Conservation (phyloP, 1,140 invertebrate genomes). For the Drosophila funebris region DNA sequence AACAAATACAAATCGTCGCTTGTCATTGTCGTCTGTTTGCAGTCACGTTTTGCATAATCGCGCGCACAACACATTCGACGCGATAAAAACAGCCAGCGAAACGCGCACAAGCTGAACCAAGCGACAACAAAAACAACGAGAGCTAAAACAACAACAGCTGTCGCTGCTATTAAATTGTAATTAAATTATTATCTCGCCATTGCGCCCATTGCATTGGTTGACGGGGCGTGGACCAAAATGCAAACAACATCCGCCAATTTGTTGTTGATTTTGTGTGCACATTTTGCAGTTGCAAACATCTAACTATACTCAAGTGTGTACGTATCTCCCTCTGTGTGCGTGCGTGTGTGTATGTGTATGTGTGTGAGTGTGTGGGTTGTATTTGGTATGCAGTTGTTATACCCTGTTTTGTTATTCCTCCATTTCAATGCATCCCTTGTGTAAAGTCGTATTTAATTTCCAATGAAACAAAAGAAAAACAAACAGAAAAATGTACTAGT, state of each 20-base stretch:
- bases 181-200: slow-evolving; percentile 69
- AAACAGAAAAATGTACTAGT: background rate
- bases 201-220: background rate
- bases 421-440: background rate
- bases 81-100: slow-evolving; percentile 38
- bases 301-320: background rate
- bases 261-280: slow-evolving; percentile 27
- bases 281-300: slow-evolving; percentile 16
- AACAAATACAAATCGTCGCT: slow-evolving; percentile 32
- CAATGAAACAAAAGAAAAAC: too few relatives aligned
- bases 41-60: slow-evolving; percentile 44
- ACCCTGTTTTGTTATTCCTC: background rate
- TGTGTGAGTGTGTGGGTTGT: background rate
- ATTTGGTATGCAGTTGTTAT: slow-evolving; percentile 25
- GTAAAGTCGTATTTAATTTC: background rate
- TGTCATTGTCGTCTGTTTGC: slow-evolving; percentile 10
- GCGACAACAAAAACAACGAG: slow-evolving; percentile 10
- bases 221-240: slow-evolving; percentile 39
- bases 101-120: slow-evolving; percentile 28
- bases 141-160: slow-evolving; percentile 12
- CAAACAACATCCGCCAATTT: slow-evolving; percentile 70
- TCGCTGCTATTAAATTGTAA: slow-evolving; percentile 68
- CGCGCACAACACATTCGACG: slow-evolving; percentile 1
- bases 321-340: too few relatives aligned
- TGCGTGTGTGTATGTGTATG: background rate